Conservation (phyloP, 2,797 vertebrate genomes). For the Ptychobarbus kaznakovi region DNA sequence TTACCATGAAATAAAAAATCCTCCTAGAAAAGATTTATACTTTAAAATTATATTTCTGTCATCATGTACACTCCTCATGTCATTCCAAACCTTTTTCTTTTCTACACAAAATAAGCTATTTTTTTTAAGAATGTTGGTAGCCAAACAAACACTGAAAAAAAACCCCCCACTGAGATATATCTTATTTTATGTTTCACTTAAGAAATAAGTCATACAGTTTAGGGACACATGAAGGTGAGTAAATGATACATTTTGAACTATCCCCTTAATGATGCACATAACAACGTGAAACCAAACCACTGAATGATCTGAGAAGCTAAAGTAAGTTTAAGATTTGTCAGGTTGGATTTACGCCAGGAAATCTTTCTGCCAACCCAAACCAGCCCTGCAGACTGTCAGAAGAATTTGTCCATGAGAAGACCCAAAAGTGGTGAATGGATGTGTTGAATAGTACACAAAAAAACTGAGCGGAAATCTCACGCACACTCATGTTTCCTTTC, state of each 20-base stretch:
- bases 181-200: neutral
- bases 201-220: neutral
- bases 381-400: slow-evolving; percentile 27
- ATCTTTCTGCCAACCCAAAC: slow-evolving; percentile 36
- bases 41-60: neutral
- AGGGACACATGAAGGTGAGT: neutral
- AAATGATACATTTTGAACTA: neutral
- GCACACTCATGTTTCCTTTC: slow-evolving; percentile 31
- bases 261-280: neutral
- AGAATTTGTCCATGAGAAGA: slow-evolving; percentile 21
- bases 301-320: neutral
- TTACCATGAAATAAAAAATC: neutral
- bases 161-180: neutral
- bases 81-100: neutral
- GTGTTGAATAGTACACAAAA: slow-evolving; percentile 12
- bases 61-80: neutral
- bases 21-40: neutral
- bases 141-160: neutral
- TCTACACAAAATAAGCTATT: neutral
- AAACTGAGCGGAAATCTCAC: neutral
- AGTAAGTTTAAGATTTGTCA: slow-evolving; percentile 44
- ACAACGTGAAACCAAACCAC: neutral
- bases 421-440: slow-evolving; percentile 14
- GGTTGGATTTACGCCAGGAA: slow-evolving; percentile 36
- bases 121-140: neutral